Evolutionary conservation across 2,113 vertebrate species (phyloP), one percentile per base, ranked within the genome.

Genomic region (Aviceda subcristata): DNA sequence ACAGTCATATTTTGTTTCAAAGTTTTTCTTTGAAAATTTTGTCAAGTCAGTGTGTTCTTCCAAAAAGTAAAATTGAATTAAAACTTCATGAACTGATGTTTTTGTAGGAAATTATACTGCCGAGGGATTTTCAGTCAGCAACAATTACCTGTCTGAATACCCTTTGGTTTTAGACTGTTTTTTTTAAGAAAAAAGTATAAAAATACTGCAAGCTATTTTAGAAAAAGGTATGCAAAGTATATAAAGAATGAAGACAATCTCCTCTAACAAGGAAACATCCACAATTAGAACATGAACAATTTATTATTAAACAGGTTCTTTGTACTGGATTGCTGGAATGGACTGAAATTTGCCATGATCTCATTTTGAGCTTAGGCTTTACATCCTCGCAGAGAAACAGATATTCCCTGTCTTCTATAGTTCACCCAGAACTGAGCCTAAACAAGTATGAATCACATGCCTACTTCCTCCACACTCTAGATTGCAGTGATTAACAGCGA

Each of bases 291-390:
- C 9, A 30, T 13, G 20, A 55, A 16, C 2, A 51, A 8, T 0
- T 60, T 77, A 36, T 73, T 72, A n/a, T 76, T 80, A 90, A 90
- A 63, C 10, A 78, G 34, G 7, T 3, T 60, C 1, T 81, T 91
- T 94, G 14, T 38, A 50, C 10, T 16, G 15, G 32, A 21, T 4
- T 41, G 45, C 11, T 71, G 45, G 77, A 64, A 68, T 17, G 20
- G 46, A 60, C 16, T 30, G 29, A 90, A 88, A 51, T 72, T 85
- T 75, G 6, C 38, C 38, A 9, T 30, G 11, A 86, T 73, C 34
- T 72, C 5, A 0, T 1, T 2, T 60, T 12, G 22, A 88, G 8
- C 0, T 2, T 32, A 38, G 15, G 12, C 19, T 66, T 86, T 64
- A 43, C 7, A 41, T 8, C 6, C 11, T 43, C 71, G 22, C 12